Evolutionary conservation across 2,113 vertebrate species (phyloP).

Genomic region (Notarius quadriscutis): DNA sequence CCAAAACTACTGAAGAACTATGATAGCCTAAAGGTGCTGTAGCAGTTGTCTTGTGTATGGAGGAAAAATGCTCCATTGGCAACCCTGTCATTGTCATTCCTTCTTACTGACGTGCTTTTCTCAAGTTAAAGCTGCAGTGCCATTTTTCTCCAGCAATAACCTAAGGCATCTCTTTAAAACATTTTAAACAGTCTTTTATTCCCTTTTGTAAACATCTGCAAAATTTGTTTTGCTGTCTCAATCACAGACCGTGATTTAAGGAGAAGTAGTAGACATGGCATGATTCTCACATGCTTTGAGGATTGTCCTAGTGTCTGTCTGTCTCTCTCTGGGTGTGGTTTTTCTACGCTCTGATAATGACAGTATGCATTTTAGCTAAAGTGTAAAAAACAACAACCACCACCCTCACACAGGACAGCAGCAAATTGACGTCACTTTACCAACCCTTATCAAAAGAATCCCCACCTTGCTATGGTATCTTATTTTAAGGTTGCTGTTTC

Average conservation of each 20-base stretch:
- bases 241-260: neutral
- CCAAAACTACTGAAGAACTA: neutral
- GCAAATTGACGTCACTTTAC: neutral
- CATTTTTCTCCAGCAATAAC: neutral
- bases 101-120: neutral
- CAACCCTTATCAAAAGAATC: neutral
- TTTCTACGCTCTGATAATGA: neutral
- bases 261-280: neutral
- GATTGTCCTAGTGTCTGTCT: conserved; percentile 22
- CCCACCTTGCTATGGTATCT: neutral
- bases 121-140: neutral
- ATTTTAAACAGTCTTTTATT: too few relatives aligned
- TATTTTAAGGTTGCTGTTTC: neutral
- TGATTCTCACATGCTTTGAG: neutral
- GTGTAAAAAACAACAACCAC: too few relatives aligned
- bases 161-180: neutral
- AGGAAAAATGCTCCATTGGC: neutral
- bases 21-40: neutral
- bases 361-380: neutral
- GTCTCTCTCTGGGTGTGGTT: conserved; percentile 31
- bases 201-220: neutral
- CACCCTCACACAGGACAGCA: neutral
- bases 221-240: neutral
- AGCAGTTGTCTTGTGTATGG: neutral
- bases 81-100: neutral